Evolutionary conservation across 1,140 invertebrate genomes (phyloP).

Genomic region (Ectropis grisescens): DNA sequence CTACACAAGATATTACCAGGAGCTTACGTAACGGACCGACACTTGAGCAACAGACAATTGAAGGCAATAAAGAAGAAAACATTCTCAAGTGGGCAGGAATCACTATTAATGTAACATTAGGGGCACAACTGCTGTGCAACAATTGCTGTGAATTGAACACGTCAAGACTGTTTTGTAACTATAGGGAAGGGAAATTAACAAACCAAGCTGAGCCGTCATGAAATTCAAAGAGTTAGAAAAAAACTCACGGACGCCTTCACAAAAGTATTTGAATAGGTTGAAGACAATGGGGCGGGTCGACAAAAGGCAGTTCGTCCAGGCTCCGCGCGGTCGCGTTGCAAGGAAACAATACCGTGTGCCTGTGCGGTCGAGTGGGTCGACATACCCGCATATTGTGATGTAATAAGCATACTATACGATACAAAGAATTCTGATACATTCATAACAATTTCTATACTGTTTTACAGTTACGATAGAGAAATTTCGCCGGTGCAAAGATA

Average conservation of each 20-base stretch:
- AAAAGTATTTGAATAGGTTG: constrained; percentile 36
- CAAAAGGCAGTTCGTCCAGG: constrained; percentile 44
- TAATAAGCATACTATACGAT: constrained; percentile 13
- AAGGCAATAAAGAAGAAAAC: constrained; percentile 44
- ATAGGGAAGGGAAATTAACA: constrained; percentile 18
- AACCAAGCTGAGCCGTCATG: constrained; percentile 26
- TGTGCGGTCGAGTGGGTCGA: constrained; percentile 48
- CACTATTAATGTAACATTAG: constrained; percentile 43
- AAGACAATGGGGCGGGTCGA: constrained; percentile 44
- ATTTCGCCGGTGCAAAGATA: too few relatives aligned
- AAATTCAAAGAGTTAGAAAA: constrained; percentile 31
- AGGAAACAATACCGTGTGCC: constrained; percentile 46
- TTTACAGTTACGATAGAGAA: neutral
- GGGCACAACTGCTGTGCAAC: constrained; percentile 12
- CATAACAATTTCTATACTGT: constrained; percentile 5
- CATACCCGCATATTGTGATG: constrained; percentile 32
- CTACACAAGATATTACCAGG: constrained; percentile 25
- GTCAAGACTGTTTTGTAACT: constrained; percentile 9
- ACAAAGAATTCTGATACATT: constrained; percentile 7
- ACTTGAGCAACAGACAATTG: constrained; percentile 53
- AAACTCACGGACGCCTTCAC: constrained; percentile 29
- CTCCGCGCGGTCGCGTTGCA: constrained; percentile 32
- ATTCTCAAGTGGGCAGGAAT: constrained; percentile 31
- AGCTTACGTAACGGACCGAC: constrained; percentile 36
- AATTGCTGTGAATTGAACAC: constrained; percentile 11